A percentile compares a stretch with the other conserved stretches of the same genome.
These are phyloP conservation scores for Micrastur ruficollis DNA, from an alignment of 2,797 vertebrate genomes.

Conservation along the genomic window DNA sequence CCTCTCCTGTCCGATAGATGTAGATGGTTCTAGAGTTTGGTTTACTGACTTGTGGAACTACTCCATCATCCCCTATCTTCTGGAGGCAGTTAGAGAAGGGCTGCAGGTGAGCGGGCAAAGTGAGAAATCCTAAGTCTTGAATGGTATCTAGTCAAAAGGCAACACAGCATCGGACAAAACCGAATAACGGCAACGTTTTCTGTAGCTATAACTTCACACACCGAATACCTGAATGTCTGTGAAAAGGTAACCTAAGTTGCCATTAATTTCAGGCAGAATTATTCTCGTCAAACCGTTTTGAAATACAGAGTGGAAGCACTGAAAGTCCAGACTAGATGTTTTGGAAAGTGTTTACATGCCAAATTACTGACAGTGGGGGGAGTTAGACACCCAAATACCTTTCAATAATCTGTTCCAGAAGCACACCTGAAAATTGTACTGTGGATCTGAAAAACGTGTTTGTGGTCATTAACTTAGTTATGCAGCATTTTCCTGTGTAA, in stretches of 20 bases:
- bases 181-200: not conserved
- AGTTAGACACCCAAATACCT: not conserved
- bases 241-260: not conserved
- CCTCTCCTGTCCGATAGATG: conserved; percentile 95
- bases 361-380: not conserved
- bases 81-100: conserved; percentile 95
- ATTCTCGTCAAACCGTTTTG: not conserved
- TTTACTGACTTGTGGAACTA: conserved; percentile 99
- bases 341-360: not conserved
- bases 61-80: conserved; percentile 95
- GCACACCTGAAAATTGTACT: not conserved
- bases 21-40: conserved; percentile 95
- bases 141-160: not conserved
- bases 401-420: not conserved
- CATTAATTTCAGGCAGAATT: not conserved
- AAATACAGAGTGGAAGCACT: not conserved
- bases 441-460: not conserved
- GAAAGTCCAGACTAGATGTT: not conserved
- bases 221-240: not conserved
- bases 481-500: not conserved
- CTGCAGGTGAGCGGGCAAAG: conserved; percentile 85
- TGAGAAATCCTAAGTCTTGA: not conserved
- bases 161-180: not conserved
- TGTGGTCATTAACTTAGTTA: not conserved
- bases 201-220: rapidly evolving